These are phyloP conservation scores for Odobenus rosmarus DNA, from an alignment of 2,113 vertebrate species.

Conservation along the genomic window DNA sequence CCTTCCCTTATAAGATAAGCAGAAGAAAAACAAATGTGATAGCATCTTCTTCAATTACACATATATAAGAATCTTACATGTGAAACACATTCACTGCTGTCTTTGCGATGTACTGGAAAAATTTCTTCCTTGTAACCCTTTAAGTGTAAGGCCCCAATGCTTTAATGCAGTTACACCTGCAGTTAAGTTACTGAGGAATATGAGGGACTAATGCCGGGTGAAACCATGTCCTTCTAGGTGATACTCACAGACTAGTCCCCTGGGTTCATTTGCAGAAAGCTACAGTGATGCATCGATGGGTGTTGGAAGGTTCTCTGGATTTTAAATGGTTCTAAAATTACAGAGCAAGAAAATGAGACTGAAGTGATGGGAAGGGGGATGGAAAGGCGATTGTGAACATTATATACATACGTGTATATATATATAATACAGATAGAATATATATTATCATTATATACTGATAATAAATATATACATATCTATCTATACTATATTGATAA, in stretches of 20 bases:
- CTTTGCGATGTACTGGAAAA: background rate
- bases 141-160: background rate
- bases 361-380: background rate
- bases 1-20: background rate
- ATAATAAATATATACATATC: background rate
- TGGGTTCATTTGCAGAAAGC: background rate
- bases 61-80: background rate
- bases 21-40: background rate
- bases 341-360: background rate
- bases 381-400: background rate
- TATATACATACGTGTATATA: background rate
- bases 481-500: background rate
- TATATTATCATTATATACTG: background rate
- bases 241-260: background rate
- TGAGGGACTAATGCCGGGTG: background rate
- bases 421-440: background rate
- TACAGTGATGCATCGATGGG: background rate
- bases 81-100: background rate
- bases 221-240: background rate
- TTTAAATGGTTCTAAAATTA: slow-evolving; percentile 11
- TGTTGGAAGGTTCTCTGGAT: background rate
- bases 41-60: background rate
- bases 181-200: background rate
- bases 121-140: background rate
- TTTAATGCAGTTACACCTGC: background rate